Conservation (phyloP, 2,797 vertebrate genomes). For the Molothrus aeneus region DNA sequence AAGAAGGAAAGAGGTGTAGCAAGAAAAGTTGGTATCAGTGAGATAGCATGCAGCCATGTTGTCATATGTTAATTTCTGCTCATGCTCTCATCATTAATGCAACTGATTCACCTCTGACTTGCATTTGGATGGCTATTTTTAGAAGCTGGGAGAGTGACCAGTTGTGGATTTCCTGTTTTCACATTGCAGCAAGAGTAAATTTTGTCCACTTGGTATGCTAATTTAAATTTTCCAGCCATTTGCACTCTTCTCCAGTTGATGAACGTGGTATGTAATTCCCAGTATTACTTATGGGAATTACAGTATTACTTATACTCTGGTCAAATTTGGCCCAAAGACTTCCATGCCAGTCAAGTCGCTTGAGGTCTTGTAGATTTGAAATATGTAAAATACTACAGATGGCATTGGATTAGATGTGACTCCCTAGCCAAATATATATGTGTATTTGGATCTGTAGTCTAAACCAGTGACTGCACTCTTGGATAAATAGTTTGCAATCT, state of each 20-base stretch:
- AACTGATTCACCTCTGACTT: neutral
- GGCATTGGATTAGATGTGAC: neutral
- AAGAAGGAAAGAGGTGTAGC: neutral
- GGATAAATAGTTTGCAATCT: neutral
- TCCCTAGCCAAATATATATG: neutral
- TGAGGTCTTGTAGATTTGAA: neutral
- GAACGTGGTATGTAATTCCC: neutral
- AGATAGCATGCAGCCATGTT: neutral
- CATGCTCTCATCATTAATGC: neutral
- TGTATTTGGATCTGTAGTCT: neutral
- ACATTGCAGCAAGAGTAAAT: neutral
- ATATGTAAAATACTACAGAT: neutral
- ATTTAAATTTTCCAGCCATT: neutral
- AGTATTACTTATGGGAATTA: neutral
- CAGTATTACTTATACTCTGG: neutral
- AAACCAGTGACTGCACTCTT: neutral
- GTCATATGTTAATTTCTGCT: neutral
- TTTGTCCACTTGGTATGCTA: neutral
- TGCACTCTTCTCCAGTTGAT: neutral
- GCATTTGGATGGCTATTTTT: neutral
- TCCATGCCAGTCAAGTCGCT: neutral
- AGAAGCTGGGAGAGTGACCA: neutral
- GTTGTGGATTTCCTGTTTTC: neutral
- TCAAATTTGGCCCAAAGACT: neutral
- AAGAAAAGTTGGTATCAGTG: neutral